phyloP scores from a whole-genome alignment of 1,140 invertebrate species.

The Eupristina koningsbergeri region DNA sequence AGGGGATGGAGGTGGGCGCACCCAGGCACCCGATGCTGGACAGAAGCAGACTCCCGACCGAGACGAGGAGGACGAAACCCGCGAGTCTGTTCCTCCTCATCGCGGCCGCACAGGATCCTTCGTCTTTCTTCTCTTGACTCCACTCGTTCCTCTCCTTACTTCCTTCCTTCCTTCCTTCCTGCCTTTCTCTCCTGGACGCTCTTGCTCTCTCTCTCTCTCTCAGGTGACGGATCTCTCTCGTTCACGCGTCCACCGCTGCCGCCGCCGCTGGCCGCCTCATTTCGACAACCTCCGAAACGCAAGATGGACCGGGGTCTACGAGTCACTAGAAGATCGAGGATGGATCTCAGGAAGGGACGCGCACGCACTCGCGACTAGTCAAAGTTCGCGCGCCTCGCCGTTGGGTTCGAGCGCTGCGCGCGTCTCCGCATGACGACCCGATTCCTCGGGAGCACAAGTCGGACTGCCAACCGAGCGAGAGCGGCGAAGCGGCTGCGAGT shows the following conservation, averaged over 20 bases:
- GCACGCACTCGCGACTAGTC: constrained; percentile 19
- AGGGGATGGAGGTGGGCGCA: constrained; percentile 60
- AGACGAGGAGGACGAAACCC: background rate
- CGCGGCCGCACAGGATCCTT: background rate
- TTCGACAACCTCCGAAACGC: too few relatives aligned
- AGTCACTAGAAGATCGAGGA: too few relatives aligned
- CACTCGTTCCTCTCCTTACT: background rate
- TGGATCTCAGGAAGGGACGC: background rate
- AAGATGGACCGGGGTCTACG: too few relatives aligned
- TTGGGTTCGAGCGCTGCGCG: background rate
- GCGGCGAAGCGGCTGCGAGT: too few relatives aligned
- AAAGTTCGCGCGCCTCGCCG: constrained; percentile 21
- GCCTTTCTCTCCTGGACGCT: background rate
- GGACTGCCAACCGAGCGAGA: constrained; percentile 21
- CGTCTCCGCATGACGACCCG: constrained; percentile 26
- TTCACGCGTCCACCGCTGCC: too few relatives aligned
- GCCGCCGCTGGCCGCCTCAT: too few relatives aligned
- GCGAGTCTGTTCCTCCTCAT: constrained; percentile 19
- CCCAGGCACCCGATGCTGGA: background rate
- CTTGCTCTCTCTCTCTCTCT: background rate
- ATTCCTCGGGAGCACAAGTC: constrained; percentile 12
- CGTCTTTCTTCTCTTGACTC: background rate
- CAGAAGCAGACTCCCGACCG: background rate
- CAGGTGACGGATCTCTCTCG: background rate
- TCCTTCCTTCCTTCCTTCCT: background rate